Evolutionary conservation across 2,797 vertebrate species (phyloP), one percentile per base, ranked within the genome.

Genomic region (Sphenopsis melanotis): DNA sequence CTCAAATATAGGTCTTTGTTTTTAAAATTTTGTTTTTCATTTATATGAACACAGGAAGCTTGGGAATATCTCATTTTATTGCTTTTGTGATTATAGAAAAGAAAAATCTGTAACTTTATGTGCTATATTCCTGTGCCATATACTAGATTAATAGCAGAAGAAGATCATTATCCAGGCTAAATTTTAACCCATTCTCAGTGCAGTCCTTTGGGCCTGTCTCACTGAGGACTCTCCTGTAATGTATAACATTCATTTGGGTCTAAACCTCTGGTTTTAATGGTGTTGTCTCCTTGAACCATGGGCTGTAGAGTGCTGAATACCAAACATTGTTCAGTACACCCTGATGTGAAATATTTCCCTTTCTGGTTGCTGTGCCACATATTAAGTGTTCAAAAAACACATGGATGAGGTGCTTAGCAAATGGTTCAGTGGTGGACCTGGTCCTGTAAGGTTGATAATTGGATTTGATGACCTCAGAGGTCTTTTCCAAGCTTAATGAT

Each of bases 61-160:
- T 91, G 71, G 61, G n/a, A 42, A 78, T 55, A 83, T 87, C 26
- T 30, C 46, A 61, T 86, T 95, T 90, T 81, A 76, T n/a, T 46
- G 79, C 46, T 30, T 84, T 92, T 90, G 63, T 89, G 81, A 57
- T 75, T 57, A 39, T 3, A 37, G 50, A 29, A 15, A 76, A 87
- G 92, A 87, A 66, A 60, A 47, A 50, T 42, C 55, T 64, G 27
- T 59, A 87, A 50, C 53, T 87, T 56, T 88, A 59, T 60, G 16
- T 36, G 66, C 72, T 74, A 4, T 42, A 72, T 92, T 79, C 11
- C 27, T 83, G 29, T 84, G 13, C 52, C 52, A 30, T 75, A 30
- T 68, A 72, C 71, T 63, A 75, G 26, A 60, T 81, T 83, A 91
- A 81, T 29, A 89, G n/a, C n/a, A 86, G 52, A 37, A 94, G 74